Conservation (phyloP, 2,888 invertebrate species). For the Standfussiana lucernea region DNA sequence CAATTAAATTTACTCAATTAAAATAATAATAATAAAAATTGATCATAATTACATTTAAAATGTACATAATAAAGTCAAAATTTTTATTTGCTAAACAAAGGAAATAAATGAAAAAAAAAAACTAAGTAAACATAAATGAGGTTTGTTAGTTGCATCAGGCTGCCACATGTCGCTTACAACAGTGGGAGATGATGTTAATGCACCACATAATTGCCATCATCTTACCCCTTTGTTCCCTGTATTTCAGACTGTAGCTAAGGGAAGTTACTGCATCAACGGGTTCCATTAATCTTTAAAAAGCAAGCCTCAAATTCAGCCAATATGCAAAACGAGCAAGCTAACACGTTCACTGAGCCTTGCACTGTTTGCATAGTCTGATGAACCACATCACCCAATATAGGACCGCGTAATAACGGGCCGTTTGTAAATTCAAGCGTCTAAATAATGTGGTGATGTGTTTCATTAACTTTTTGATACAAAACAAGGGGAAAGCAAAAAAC, state of each 20-base stretch:
- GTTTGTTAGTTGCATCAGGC: too few species aligned
- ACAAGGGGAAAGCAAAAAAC: not conserved
- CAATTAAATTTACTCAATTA: too few species aligned
- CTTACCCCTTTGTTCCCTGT: not conserved
- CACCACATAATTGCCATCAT: not conserved
- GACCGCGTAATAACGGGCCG: slow-evolving; percentile 34
- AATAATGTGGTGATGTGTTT: slow-evolving; percentile 31
- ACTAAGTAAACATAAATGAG: too few species aligned
- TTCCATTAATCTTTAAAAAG: slow-evolving; percentile 68
- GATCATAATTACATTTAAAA: too few species aligned
- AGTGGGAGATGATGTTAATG: too few species aligned
- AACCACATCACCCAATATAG: slow-evolving; percentile 44
- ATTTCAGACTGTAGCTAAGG: not conserved
- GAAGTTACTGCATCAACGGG: slow-evolving; percentile 21
- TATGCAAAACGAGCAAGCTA: slow-evolving; percentile 54
- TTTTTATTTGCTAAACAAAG: too few species aligned
- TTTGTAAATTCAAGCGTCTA: slow-evolving; percentile 22
- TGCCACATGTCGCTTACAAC: too few species aligned
- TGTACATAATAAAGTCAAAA: too few species aligned
- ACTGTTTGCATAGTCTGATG: slow-evolving; percentile 57
- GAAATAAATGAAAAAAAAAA: too few species aligned
- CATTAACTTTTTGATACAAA: slow-evolving; percentile 6
- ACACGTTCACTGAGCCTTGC: slow-evolving; percentile 40
- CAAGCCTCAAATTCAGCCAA: slow-evolving; percentile 44
- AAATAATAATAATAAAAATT: too few species aligned